Evolutionary conservation across 2,797 vertebrate genomes (phyloP), one percentile per base, ranked within the genome.

Genomic region (Lepidocolaptes lacrymiger): DNA sequence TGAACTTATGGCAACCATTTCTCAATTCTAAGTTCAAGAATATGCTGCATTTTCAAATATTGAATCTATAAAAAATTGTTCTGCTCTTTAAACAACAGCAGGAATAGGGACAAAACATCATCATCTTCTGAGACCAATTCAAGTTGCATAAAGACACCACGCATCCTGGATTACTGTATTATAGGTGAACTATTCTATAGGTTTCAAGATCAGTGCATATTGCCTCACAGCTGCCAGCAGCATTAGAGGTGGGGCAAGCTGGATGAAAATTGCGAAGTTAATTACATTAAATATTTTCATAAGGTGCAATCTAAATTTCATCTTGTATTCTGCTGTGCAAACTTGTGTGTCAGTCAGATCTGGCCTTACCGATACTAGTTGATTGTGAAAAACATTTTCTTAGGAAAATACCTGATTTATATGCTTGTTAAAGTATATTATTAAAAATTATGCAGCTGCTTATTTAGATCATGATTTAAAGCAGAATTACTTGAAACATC

Each of bases 291-390:
- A 14, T 17, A 22, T 66, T 76, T 82, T 64, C 26, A 21, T 48
- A 39, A 61, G 17, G 8, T 19, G 28, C 73, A 37, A 69, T 62
- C 10, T 73, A 48, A 63, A 76, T 76, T 69, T 66, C 48, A 23
- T 69, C 15, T 36, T 71, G 19, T 28, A 20, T 76, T 80, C 41
- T 80, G 26, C 37, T 56, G 15, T 30, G 32, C 30, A 49, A 26
- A 68, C 49, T 28, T 54, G 3, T 3, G 0, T 3, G 1, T 56
- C 64, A 59, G 18, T 49, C 2, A 4, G 39, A 44, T 54, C 20
- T 55, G 61, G 26, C 41, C 23, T 43, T 81, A 54, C 66, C 82
- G 73, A 23, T 8, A 46, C 12, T 12, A 39, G 21, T 48, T 43
- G 32, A 30, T 1, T 6, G 52, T 20, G 26, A 91, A 78, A 27